Evolutionary conservation across 1,140 invertebrate genomes (phyloP), one percentile per base, ranked within the genome.

Genomic region (Chrysopa pallens): DNA sequence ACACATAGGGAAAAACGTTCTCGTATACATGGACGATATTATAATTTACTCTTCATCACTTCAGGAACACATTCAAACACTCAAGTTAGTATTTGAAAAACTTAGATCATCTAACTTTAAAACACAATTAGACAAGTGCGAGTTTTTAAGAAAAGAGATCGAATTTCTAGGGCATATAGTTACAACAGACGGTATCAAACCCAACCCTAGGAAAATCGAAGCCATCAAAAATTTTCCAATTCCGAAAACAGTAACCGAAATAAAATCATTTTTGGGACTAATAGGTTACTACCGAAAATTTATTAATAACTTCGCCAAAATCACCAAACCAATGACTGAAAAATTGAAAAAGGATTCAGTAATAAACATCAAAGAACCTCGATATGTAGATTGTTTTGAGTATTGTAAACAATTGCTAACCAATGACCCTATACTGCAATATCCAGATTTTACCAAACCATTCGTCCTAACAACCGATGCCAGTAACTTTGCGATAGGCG

Each of bases 391-490:
- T 5, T 39, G 37, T 17, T 51, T 51, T 29, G 28, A 48, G 3
- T 41, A 14, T 8, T 38, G 48, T n/a, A 61, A 61, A 42, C 13
- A 52, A 14, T n/a, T 40, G n/a, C 17, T 62, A n/a, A 42, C 39
- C 9, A 39, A 13, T 13, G 29, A 53, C 8, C 51, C 54, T 9
- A 40, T 56, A 8, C 46, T 61, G 5, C 17, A 40, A 6, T 54
- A 46, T 38, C 52, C 58, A 11, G 44, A 62, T 43, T 54, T 54
- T 36, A 43, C 38, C 6, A 45, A 57, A 47, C 52, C 48, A 1
- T 61, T 60, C 38, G 52, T 57, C 0, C 46, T 66, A 1, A 54
- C 59, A 27, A 63, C 58, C 0, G 66, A 69, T 51, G 64, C 63
- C 11, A 58, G 56, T n/a, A 52, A 57, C 5, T 45, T 50, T 44